A percentile compares a stretch with the other conserved stretches of the same genome.
Evolutionary conservation across 2,888 invertebrate species (phyloP).

Genomic region (Copidosoma aretas): DNA sequence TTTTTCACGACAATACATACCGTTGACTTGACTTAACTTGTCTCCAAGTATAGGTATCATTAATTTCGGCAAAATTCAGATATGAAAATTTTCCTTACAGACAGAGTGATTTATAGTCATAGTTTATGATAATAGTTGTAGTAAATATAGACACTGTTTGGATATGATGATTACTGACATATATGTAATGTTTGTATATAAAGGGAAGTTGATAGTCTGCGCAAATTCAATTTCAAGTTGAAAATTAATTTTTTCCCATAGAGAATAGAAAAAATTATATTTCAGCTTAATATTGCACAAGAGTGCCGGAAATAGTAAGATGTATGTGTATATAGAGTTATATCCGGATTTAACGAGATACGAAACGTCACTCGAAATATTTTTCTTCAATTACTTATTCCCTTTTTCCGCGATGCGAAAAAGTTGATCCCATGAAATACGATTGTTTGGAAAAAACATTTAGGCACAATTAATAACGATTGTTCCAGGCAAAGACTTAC

Average conservation of each 20-base stretch:
- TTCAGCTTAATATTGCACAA: not conserved
- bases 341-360: not conserved
- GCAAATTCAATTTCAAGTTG: constrained; percentile 11
- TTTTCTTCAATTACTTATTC: constrained; percentile 28
- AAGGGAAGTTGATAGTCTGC: constrained; percentile 26
- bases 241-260: no score
- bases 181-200: constrained; percentile 1
- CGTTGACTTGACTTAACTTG: not conserved
- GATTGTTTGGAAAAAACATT: constrained; percentile 52
- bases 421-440: constrained; percentile 60
- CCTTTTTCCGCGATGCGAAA: constrained; percentile 46
- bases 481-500: constrained; percentile 52
- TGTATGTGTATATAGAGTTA: constrained; percentile 1
- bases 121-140: constrained; percentile 33
- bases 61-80: constrained; percentile 20
- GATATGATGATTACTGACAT: constrained; percentile 38
- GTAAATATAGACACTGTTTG: constrained; percentile 41
- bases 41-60: not conserved
- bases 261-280: not conserved
- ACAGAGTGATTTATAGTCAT: constrained; percentile 19
- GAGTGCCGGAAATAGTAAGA: not conserved
- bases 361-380: constrained; percentile 4
- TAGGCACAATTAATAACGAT: constrained; percentile 60
- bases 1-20: no score
- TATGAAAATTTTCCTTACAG: constrained; percentile 32